Conservation (phyloP, 1,140 invertebrate genomes). For the Drosophila sturtevanti region DNA sequence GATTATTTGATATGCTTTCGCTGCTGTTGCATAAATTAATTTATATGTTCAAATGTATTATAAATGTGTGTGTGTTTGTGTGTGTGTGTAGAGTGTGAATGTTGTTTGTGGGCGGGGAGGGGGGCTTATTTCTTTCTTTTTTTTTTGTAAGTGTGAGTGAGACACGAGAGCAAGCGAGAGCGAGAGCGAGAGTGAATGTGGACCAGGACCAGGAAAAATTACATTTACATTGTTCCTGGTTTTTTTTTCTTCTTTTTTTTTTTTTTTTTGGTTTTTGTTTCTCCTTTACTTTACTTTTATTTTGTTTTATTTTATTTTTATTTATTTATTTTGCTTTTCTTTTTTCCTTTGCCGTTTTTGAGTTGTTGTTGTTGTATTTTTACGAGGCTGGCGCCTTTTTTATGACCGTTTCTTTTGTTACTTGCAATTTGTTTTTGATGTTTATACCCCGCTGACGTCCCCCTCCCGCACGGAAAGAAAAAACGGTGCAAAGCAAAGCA, state of each 20-base stretch:
- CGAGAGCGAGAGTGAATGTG: neutral
- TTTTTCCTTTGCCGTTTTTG: conserved; percentile 18
- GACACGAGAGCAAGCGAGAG: conserved; percentile 7
- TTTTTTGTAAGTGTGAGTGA: too few species aligned
- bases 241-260: conserved; percentile 1
- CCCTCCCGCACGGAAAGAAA: neutral
- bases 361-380: conserved; percentile 28
- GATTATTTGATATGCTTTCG: conserved; percentile 41
- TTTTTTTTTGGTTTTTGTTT: neutral
- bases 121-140: neutral
- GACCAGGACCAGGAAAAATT: neutral
- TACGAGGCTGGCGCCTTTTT: conserved; percentile 66
- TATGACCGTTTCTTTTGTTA: conserved; percentile 57
- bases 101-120: neutral
- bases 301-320: conserved; percentile 3
- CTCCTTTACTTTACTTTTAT: neutral
- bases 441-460: conserved; percentile 43
- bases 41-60: conserved; percentile 17
- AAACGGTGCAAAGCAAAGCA: neutral
- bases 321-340: conserved; percentile 4
- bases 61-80: neutral
- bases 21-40: conserved; percentile 56
- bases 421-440: conserved; percentile 66
- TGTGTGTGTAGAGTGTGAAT: neutral
- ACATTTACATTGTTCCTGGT: conserved; percentile 6